Base-by-base conservation (phyloP, 2,888 invertebrate genomes). In the Eueremaeus valkanovi region DNA sequence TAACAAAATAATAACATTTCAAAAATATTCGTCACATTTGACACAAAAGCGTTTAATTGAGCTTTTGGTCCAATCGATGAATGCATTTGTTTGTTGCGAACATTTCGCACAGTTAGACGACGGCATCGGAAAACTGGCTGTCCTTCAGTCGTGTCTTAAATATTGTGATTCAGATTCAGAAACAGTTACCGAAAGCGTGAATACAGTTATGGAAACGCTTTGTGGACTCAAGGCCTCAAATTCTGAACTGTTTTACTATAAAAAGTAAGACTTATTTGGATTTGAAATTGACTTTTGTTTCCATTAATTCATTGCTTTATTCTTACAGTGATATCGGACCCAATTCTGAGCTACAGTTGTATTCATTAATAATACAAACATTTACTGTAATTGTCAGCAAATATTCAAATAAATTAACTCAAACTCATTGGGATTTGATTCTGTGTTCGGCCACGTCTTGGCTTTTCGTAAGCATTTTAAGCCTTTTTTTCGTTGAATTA, bases 381-480 rank as follows among this genome's bases (percentile, higher is more conserved):
- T 66, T 66, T 9, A 9, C n/a, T 42, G 42, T 45, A 45, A 45
- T 70, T 16, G 45, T 70, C 29, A 29, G 18, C 29, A 70, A 42
- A 45, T 70, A 29, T 27, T 2, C 70, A 6, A 29, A 70, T 13
- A 70, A 29, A 24, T 27, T 70, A 18, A 45, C 13, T 24, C 70
- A 70, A 70, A 27, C 27, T 24, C 70, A 70, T 70, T 70, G 70
- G 70, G 70, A 70, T 70, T 24, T 70, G 40, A 70, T 70, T 13
- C 42, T 70, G 1, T 24, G 42, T 16, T 70, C 70, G 8, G 45
- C 70, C 24, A 70, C 70, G 11, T 42, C 27, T 27, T 70, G 70
- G 70, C 9, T 70, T 27, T 21, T 42, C 11, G 70, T 70, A 70
- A 18, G 11, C 11, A 36, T 51, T 51, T 51, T 51, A 3, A 21